A percentile compares a stretch with the other conserved stretches of the same genome.
These are phyloP conservation scores for Tiliacea aurago DNA, from an alignment of 2,888 invertebrate species.

Conservation along the genomic window DNA sequence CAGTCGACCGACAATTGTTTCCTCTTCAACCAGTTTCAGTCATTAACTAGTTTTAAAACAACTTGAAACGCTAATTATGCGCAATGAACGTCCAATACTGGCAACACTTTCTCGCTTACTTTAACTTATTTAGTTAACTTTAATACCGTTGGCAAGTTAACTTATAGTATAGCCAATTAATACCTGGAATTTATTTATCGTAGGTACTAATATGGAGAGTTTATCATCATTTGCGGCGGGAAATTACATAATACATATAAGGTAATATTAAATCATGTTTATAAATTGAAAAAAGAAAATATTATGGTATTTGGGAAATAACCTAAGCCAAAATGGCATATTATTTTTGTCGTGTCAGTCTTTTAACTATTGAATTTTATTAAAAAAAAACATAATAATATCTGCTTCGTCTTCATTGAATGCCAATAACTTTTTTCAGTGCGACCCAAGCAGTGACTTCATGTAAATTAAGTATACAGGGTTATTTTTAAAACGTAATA, in stretches of 20 bases:
- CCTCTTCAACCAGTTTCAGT: slow-evolving; percentile 65
- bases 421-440: not conserved
- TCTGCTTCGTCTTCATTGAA: not conserved
- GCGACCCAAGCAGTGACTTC: not conserved
- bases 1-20: slow-evolving; percentile 64
- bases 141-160: slow-evolving; percentile 12
- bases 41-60: slow-evolving; percentile 49
- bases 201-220: slow-evolving; percentile 52
- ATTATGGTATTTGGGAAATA: not conserved
- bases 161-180: slow-evolving; percentile 59
- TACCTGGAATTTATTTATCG: slow-evolving; percentile 59
- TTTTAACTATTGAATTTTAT: not conserved
- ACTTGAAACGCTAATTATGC: slow-evolving; percentile 72
- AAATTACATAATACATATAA: slow-evolving; percentile 56
- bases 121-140: slow-evolving; percentile 4
- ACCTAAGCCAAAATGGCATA: not conserved
- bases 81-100: slow-evolving; percentile 61
- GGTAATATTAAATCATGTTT: slow-evolving; percentile 49
- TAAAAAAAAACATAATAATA: too few species aligned
- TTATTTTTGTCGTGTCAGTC: not conserved
- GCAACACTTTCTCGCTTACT: slow-evolving; percentile 75
- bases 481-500: too few species aligned
- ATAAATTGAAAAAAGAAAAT: slow-evolving; percentile 4
- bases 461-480: too few species aligned
- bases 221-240: slow-evolving; percentile 51